Conservation (phyloP, 2,888 invertebrate species). For the Drosophila phalerata region DNA sequence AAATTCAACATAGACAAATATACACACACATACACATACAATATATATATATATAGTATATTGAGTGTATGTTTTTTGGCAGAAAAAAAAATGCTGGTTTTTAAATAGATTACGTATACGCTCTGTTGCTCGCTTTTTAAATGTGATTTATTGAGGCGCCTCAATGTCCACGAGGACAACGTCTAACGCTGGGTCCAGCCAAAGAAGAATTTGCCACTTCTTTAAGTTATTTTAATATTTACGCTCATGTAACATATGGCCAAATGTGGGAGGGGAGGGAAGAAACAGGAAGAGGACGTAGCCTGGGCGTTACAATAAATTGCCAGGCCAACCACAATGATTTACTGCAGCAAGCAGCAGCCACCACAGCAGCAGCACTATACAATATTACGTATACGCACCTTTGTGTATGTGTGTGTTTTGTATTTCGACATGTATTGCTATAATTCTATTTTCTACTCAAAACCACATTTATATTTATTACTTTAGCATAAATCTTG, state of each 20-base stretch:
- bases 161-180: constrained; percentile 53
- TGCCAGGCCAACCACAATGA: constrained; percentile 75
- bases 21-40: constrained; percentile 7
- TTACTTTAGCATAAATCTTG: constrained; percentile 80
- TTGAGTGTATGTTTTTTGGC: constrained; percentile 22
- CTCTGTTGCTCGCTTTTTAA: constrained; percentile 43
- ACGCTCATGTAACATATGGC: constrained; percentile 74
- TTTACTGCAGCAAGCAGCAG: constrained; percentile 64
- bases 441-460: constrained; percentile 81
- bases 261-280: constrained; percentile 26
- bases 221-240: constrained; percentile 80
- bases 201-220: constrained; percentile 71
- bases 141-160: constrained; percentile 75
- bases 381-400: constrained; percentile 65
- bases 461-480: constrained; percentile 81
- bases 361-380: constrained; percentile 28
- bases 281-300: neutral
- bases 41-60: constrained; percentile 12
- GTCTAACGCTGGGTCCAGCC: constrained; percentile 35
- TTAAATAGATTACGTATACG: constrained; percentile 75
- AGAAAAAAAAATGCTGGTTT: constrained; percentile 50
- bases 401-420: constrained; percentile 51
- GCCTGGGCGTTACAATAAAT: constrained; percentile 66
- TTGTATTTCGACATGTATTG: constrained; percentile 53
- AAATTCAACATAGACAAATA: constrained; percentile 39